Conservation (phyloP, 2,113 vertebrate species). For the Pelodiscus sinensis region DNA sequence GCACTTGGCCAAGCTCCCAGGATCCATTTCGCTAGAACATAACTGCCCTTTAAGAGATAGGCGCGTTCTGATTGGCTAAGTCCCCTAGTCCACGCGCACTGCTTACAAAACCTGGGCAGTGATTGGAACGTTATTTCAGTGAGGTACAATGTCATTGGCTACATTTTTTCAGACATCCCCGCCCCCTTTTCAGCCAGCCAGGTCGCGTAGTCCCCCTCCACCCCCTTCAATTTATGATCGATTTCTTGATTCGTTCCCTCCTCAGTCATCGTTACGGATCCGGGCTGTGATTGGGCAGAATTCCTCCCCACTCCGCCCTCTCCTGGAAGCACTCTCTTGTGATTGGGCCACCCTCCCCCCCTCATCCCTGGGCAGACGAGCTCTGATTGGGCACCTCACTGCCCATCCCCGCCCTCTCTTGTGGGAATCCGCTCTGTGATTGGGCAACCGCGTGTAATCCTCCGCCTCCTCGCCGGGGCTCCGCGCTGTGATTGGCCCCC, state of each 20-base stretch:
- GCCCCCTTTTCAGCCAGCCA: accelerated
- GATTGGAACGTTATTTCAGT: accelerated
- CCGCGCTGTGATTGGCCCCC: neutral
- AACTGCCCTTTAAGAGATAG: neutral
- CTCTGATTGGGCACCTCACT: neutral
- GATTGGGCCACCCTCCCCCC: neutral
- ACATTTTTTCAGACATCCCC: accelerated
- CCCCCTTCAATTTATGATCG: accelerated
- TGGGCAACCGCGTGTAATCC: neutral
- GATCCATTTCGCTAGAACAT: too few species aligned
- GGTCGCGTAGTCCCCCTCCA: accelerated
- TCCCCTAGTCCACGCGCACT: accelerated
- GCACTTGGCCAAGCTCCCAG: neutral
- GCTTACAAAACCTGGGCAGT: accelerated
- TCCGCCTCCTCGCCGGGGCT: neutral
- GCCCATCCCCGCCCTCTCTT: neutral
- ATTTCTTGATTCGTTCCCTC: accelerated
- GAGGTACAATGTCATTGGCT: accelerated
- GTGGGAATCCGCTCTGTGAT: neutral
- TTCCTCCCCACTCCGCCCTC: accelerated
- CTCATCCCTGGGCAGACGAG: neutral
- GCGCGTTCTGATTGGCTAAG: neutral
- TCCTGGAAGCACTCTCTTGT: accelerated
- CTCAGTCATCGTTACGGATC: accelerated
- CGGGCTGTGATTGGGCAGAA: accelerated